Percentiles rank a stretch among this genome's conserved stretches.
These are phyloP conservation scores for Helostoma temminkii DNA, from an alignment of 2,797 vertebrate genomes.

Conservation along the genomic window DNA sequence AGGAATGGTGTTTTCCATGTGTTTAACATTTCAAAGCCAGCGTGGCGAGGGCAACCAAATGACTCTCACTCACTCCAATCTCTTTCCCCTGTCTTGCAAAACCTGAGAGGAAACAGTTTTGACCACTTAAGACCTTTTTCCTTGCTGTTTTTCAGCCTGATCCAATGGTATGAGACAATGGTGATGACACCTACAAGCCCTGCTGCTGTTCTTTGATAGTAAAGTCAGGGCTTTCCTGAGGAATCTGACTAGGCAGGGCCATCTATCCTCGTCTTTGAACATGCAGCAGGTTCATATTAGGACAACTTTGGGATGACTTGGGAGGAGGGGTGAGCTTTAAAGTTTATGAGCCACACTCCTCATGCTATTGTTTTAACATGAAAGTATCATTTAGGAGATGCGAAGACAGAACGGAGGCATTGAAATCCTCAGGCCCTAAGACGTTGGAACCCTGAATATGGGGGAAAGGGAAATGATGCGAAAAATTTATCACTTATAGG, in stretches of 20 bases:
- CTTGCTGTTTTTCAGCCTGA: constrained; percentile 59
- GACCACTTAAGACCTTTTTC: constrained; percentile 23
- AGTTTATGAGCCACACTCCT: constrained; percentile 62
- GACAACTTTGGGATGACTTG: constrained; percentile 27
- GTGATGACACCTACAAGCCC: constrained; percentile 64
- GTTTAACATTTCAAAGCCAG: constrained; percentile 60
- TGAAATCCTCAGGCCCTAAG: constrained; percentile 56
- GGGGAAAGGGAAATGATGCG: constrained; percentile 18
- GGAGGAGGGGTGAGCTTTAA: constrained; percentile 32
- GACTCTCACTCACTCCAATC: constrained; percentile 24
- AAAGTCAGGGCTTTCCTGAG: constrained; percentile 75
- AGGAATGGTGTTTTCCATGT: constrained; percentile 63
- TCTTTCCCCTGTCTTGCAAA: constrained; percentile 40
- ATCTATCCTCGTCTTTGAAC: constrained; percentile 75
- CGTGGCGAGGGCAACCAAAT: constrained; percentile 57
- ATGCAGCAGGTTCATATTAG: constrained; percentile 76
- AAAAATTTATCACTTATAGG: constrained; percentile 37
- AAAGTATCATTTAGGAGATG: constrained; percentile 49
- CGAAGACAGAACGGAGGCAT: constrained; percentile 64
- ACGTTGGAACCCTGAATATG: constrained; percentile 57
- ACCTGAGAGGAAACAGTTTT: constrained; percentile 56
- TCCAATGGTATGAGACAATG: constrained; percentile 61
- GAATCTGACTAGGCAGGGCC: constrained; percentile 61
- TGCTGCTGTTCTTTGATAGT: constrained; percentile 69
- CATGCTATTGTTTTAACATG: constrained; percentile 67